Base-by-base conservation (phyloP, 2,888 invertebrate genomes). In the Clostera curtula region DNA sequence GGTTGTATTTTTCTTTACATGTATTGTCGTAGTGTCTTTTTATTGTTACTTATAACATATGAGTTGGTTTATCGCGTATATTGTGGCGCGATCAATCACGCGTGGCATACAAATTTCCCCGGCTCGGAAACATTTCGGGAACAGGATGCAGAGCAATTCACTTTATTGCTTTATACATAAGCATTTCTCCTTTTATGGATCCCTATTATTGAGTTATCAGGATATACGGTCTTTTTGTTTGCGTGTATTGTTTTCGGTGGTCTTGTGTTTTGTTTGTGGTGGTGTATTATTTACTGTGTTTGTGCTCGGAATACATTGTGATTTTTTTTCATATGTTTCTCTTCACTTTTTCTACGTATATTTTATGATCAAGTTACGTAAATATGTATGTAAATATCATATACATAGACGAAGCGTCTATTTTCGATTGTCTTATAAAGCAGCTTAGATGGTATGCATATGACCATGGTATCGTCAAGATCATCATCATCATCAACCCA, bases 11-110 rank as follows among this genome's bases (percentile, higher is more conserved):
- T n/a, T n/a, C n/a, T n/a, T n/a, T n/a, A n/a, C n/a, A n/a, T n/a
- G n/a, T n/a, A n/a, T n/a, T n/a, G n/a, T n/a, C n/a, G n/a, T n/a
- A n/a, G n/a, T n/a, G n/a, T n/a, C n/a, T n/a, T n/a, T n/a, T n/a
- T n/a, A n/a, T n/a, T n/a, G n/a, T n/a, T n/a, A n/a, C n/a, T n/a
- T 18, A 8, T 3, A 18, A 18, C 18, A 18, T 8, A 22, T 13
- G 13, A 2, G 10, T 15, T 42, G 42, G 36, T 40, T 43, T 40
- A 41, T 36, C 34, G 39, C 29, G 31, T 40, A 43, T 51, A 43
- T 46, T 50, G 59, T 56, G 56, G 35, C 47, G 48, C 43, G 56
- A 63, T 67, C 61, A 53, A 64, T 67, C 66, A 63, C 49, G 36
- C 40, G 41, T 42, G 43, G 43, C 56, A 49, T 55, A 58, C 49